phyloP scores from a whole-genome alignment of 92 coral and sea anemone genomes.

The Plumapathes pennacea region DNA sequence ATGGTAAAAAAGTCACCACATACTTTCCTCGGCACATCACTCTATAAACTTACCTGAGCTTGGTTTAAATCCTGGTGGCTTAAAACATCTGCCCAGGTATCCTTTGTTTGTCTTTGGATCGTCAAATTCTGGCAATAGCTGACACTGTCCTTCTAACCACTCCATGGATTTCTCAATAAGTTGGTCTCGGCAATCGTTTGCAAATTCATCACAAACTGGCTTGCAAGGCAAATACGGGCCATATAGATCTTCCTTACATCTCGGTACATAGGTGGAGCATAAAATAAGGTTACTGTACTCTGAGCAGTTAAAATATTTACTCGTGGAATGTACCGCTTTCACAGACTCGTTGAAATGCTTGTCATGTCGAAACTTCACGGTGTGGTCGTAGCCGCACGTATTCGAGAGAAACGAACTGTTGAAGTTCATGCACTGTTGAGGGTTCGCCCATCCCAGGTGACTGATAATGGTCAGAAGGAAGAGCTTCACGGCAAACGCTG shows the following conservation, averaged over 20 bases:
- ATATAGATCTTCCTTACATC: conserved; percentile 34
- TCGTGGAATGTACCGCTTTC: neutral
- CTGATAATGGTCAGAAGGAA: too few relatives aligned
- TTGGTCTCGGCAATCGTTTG: conserved; percentile 23
- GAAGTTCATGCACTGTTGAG: too few relatives aligned
- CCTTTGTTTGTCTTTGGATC: conserved; percentile 23
- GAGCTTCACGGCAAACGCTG: too few relatives aligned
- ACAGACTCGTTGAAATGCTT: conserved; percentile 5
- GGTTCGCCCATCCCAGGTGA: too few relatives aligned
- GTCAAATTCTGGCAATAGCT: conserved; percentile 22
- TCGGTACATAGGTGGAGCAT: conserved; percentile 50
- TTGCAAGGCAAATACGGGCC: conserved; percentile 54
- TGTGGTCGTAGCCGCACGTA: conserved; percentile 49
- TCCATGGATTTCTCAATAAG: conserved; percentile 17
- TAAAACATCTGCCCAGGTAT: conserved; percentile 29
- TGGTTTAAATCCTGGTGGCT: conserved; percentile 32
- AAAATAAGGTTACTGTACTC: conserved; percentile 29
- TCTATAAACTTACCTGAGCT: too few relatives aligned
- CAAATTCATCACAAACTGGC: conserved; percentile 58
- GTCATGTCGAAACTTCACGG: conserved; percentile 7
- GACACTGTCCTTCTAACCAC: conserved; percentile 63
- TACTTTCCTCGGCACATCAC: too few relatives aligned
- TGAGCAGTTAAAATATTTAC: too few relatives aligned
- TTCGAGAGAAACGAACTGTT: too few relatives aligned
- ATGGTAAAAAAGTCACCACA: too few relatives aligned